Base-by-base conservation (phyloP, 1,140 invertebrate species). In the Diachasmimorpha longicaudata region DNA sequence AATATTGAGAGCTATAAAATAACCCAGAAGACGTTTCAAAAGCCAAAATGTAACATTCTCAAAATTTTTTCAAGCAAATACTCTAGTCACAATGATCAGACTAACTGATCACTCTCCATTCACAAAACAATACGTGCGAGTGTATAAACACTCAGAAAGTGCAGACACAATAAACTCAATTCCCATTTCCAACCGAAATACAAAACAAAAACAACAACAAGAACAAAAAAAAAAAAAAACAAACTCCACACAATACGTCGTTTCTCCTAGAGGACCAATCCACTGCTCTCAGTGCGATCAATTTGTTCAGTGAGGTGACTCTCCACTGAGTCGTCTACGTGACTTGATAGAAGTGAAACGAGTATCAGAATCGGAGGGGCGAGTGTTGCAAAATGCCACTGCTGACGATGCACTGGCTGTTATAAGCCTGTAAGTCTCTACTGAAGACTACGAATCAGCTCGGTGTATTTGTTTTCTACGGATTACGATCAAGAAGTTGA, bases 341-440 rank as follows among this genome's bases (percentile, higher is more conserved):
- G 58, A 63, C 58, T 63, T 63, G 58, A 63, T 63, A 63, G 58
- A 23, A 63, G 58, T 63, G 58, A 63, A 63, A 63, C 58, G 58
- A 25, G 58, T 63, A 63, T 63, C 58, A 63, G 58, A 14, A 13
- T 9, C 21, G 5, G 58, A 25, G 58, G 21, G 58, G 23, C 23
- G 13, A 63, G 58, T 23, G 23, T 19, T 39, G 67, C 42, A 69
- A 69, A 69, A 46, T 42, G 67, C 42, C 37, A 23, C 37, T 69
- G 67, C 67, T 69, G 67, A 69, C 67, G 67, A 69, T 39, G 67
- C 67, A 16, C 67, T 16, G 31, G 36, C 23, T 39, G 67, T 39
- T 46, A 69, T 46, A 46, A 69, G 10, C 67, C 16, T 63, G 19
- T 63, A 63, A 63, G 58, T 63, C 58, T 25, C 19, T 25, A 10